Evolutionary conservation across 2,888 invertebrate genomes (phyloP), one percentile per base, ranked within the genome.

Genomic region (Philhelius pedissequus): DNA sequence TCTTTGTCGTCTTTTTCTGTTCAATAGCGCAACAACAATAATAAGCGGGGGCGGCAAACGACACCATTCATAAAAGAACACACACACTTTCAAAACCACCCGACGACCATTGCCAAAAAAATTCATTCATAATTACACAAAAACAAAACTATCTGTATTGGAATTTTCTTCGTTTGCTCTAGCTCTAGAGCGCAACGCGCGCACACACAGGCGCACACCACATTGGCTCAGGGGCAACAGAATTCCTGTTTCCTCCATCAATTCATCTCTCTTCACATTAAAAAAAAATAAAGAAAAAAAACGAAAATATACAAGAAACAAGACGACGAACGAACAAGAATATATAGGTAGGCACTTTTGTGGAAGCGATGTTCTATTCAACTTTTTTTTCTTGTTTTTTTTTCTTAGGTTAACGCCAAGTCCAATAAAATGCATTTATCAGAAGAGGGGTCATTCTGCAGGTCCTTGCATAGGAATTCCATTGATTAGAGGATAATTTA

Each of bases 41-140:
- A 20, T 52, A 73, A 71, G 76, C 74, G 83, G 83, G 83, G 78
- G 83, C 74, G 74, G 70, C 13, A n/a, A 69, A 38, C 35, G n/a
- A 58, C 48, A 79, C 84, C 84, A 84, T 84, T 84, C 84, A 84
- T 80, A 84, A 84, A 84, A 64, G 48, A 64, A 40, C 73, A 35
- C 56, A 69, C 69, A 77, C 78, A 64, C 64, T 48, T 43, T 56
- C 13, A 38, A 13, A 43, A 8, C 32, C n/a, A 27, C n/a, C 15
- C 62, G 68, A 52, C 84, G 68, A 71, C 75, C 68, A 80, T 71
- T 70, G 71, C 56, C 45, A 68, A 56, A 45, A n/a, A 25, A 52
- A 66, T 84, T 84, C 84, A 84, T 84, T 84, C 84, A 84, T 84
- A 84, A 84, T 60, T 32, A 75, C 48, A 84, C 60, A 60, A 79